Conservation (phyloP, 2,888 invertebrate genomes). For the Xanthorhoe designata region DNA sequence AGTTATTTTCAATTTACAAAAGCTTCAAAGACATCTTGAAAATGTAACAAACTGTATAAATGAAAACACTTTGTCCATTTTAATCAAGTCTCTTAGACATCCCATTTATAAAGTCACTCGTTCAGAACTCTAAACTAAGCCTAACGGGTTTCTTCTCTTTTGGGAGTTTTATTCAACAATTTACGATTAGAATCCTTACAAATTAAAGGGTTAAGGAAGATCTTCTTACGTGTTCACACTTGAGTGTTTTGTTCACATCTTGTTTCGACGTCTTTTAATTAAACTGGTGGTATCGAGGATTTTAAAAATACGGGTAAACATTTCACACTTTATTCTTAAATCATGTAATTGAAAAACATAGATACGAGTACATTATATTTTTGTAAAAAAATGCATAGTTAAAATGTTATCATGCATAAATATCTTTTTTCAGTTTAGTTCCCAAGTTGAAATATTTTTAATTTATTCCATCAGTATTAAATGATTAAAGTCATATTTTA, state of each 20-base stretch:
- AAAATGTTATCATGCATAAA: too few relatives aligned
- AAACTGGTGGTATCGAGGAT: not conserved
- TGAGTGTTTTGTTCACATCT: not conserved
- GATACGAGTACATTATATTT: too few relatives aligned
- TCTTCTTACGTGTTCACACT: not conserved
- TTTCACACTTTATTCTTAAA: too few relatives aligned
- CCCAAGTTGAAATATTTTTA: too few relatives aligned
- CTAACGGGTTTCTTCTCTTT: conserved; percentile 28
- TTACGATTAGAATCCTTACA: conserved; percentile 22
- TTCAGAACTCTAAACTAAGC: conserved; percentile 8
- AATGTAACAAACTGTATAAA: not conserved
- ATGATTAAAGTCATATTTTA: too few relatives aligned
- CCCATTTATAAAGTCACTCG: conserved; percentile 1
- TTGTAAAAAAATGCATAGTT: too few relatives aligned
- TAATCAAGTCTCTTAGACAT: conserved; percentile 12
- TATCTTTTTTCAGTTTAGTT: too few relatives aligned
- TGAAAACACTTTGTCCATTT: conserved; percentile 5
- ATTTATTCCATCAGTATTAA: too few relatives aligned
- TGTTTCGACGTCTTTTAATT: not conserved
- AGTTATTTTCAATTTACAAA: not conserved
- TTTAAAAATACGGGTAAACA: too few relatives aligned
- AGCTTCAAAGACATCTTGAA: not conserved
- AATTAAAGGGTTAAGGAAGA: conserved; percentile 8
- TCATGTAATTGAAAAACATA: too few relatives aligned
- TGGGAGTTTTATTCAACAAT: conserved; percentile 24